Conservation (phyloP, 2,113 vertebrate genomes). For the Eptatretus burgeri region DNA sequence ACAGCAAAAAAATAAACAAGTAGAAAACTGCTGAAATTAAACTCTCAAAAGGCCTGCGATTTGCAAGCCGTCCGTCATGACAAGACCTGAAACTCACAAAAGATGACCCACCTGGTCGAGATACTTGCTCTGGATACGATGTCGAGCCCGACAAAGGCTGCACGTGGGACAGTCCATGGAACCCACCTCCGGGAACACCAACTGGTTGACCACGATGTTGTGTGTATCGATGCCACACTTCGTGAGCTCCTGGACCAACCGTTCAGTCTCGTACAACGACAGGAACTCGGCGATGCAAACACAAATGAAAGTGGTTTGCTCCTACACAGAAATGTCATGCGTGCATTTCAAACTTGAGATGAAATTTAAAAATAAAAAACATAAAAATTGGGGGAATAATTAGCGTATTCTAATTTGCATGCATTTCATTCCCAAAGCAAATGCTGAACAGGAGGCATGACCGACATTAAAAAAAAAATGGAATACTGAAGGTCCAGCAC, state of each 20-base stretch:
- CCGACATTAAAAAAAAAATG: too few relatives aligned
- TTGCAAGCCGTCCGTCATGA: too few relatives aligned
- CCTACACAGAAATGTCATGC: constrained; percentile 17
- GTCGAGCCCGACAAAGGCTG: constrained; percentile 66
- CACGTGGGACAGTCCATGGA: constrained; percentile 27
- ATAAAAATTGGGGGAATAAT: background rate
- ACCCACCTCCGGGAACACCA: constrained; percentile 38
- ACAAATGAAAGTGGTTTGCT: constrained; percentile 78
- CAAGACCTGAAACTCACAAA: too few relatives aligned
- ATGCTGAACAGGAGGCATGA: too few relatives aligned
- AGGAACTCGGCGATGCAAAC: constrained; percentile 77
- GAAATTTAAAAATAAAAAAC: background rate
- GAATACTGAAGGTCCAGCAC: too few relatives aligned
- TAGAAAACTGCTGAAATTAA: too few relatives aligned
- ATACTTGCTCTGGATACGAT: constrained; percentile 89
- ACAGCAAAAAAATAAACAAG: too few relatives aligned
- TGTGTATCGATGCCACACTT: constrained; percentile 78
- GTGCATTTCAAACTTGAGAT: too few relatives aligned
- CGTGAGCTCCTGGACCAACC: constrained; percentile 68
- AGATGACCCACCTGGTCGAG: constrained; percentile 40
- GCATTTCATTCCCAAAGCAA: too few relatives aligned
- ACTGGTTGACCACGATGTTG: constrained; percentile 79
- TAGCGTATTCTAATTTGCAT: too few relatives aligned
- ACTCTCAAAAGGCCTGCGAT: too few relatives aligned
- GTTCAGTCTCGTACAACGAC: constrained; percentile 62